Conservation (phyloP, 2,888 invertebrate species). For the Pinctada fucata region DNA sequence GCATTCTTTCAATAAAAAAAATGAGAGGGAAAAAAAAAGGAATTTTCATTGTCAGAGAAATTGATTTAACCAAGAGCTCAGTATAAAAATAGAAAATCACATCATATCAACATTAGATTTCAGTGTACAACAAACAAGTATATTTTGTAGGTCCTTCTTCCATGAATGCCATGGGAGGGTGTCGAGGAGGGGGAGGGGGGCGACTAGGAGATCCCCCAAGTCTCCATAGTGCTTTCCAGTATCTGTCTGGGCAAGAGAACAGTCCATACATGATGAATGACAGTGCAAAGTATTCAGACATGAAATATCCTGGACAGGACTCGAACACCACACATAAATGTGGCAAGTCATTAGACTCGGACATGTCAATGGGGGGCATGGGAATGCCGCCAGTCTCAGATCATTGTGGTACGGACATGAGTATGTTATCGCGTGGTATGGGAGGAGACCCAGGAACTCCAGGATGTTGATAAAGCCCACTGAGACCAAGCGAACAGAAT, state of each 20-base stretch:
- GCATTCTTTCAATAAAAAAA: no score
- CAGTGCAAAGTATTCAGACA: constrained; percentile 28
- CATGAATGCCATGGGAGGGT: constrained; percentile 14
- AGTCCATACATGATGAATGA: constrained; percentile 34
- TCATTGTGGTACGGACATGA: constrained; percentile 20
- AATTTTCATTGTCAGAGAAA: no score
- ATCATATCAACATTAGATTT: no score
- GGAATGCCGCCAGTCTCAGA: constrained; percentile 2
- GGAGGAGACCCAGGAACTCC: constrained; percentile 13
- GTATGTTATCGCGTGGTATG: constrained; percentile 17
- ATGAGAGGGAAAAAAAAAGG: no score
- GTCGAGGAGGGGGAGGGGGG: constrained; percentile 11
- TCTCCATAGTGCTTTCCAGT: constrained; percentile 33
- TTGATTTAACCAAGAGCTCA: no score
- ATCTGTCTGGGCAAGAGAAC: constrained; percentile 41
- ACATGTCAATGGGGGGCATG: constrained; percentile 20
- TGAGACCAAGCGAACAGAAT: neutral
- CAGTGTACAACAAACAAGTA: no score
- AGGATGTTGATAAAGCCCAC: neutral
- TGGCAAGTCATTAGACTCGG: constrained; percentile 22
- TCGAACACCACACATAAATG: constrained; percentile 5
- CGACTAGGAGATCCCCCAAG: constrained; percentile 9
- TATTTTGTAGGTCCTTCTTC: constrained; percentile 19
- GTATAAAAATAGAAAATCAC: no score
- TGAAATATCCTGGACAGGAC: constrained; percentile 28